Percentiles rank a stretch among this genome's conserved stretches.
These are phyloP conservation scores for Iphiclides podalirius DNA, from an alignment of 2,888 invertebrate genomes.

Conservation along the genomic window DNA sequence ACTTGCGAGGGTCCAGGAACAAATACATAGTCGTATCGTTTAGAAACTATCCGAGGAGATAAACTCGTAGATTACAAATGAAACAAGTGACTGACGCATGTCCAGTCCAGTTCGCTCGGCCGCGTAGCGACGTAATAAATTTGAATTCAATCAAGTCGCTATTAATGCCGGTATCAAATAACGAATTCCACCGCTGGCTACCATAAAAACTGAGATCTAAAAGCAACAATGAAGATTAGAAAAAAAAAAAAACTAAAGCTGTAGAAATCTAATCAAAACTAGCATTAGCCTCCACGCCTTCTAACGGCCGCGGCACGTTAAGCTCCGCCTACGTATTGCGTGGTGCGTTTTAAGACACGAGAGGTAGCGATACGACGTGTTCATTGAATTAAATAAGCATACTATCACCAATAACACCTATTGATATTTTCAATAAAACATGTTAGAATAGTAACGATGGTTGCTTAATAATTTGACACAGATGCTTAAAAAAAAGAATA, in stretches of 20 bases:
- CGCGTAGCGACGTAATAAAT: slow-evolving; percentile 29
- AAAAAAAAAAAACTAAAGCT: slow-evolving; percentile 57
- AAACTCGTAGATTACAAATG: slow-evolving; percentile 8
- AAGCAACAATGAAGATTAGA: slow-evolving; percentile 52
- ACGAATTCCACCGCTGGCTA: slow-evolving; percentile 32
- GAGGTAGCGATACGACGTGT: slow-evolving; percentile 37
- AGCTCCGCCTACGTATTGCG: slow-evolving; percentile 45
- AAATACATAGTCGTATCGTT: no score
- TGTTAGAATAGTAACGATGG: no score
- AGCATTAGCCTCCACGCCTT: slow-evolving; percentile 60
- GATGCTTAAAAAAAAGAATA: no score
- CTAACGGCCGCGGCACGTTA: slow-evolving; percentile 40
- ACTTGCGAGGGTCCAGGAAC: no score
- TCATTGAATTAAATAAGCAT: no score
- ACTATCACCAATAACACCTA: no score
- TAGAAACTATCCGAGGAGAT: no score
- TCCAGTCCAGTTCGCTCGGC: slow-evolving; percentile 11
- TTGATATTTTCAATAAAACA: no score
- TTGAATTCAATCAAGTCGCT: slow-evolving; percentile 33
- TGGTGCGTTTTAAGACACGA: slow-evolving; percentile 30
- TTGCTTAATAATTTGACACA: no score
- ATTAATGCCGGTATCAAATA: slow-evolving; percentile 31
- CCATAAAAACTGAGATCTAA: slow-evolving; percentile 35
- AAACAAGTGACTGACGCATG: no score
- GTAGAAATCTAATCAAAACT: slow-evolving; percentile 69